Evolutionary conservation across 2,888 invertebrate species (phyloP).

Genomic region (Scaptomyza polygonia): DNA sequence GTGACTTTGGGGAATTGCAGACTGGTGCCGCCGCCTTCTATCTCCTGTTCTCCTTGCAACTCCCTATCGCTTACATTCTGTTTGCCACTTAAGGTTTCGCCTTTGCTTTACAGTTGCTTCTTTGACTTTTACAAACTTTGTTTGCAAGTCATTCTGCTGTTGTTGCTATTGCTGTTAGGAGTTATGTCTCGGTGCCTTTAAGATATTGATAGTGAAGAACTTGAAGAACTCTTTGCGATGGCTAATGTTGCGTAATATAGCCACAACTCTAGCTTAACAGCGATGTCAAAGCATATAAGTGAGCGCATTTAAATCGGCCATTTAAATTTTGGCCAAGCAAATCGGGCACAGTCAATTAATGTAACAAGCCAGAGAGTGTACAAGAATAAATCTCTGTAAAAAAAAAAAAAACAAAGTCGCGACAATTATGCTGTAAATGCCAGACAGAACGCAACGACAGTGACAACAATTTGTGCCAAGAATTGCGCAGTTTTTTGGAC

Average conservation of each 20-base stretch:
- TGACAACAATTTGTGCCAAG: slow-evolving; percentile 4
- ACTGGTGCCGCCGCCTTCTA: slow-evolving; percentile 11
- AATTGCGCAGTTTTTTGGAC: slow-evolving; percentile 45
- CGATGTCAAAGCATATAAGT: neutral
- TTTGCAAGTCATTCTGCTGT: slow-evolving; percentile 56
- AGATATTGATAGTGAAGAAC: slow-evolving; percentile 70
- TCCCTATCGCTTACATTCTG: slow-evolving; percentile 22
- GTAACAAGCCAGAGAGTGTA: slow-evolving; percentile 35
- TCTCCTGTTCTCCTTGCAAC: slow-evolving; percentile 4
- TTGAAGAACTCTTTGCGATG: slow-evolving; percentile 61
- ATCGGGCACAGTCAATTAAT: slow-evolving; percentile 41
- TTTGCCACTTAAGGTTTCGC: slow-evolving; percentile 57
- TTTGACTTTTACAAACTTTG: slow-evolving; percentile 76
- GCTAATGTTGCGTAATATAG: slow-evolving; percentile 71
- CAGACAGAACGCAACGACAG: neutral
- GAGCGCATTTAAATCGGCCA: no score
- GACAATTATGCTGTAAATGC: slow-evolving; percentile 22
- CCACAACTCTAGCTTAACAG: slow-evolving; percentile 9
- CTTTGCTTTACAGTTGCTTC: slow-evolving; percentile 59
- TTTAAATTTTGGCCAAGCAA: slow-evolving; percentile 31
- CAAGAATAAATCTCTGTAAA: neutral
- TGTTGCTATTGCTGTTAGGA: slow-evolving; percentile 48
- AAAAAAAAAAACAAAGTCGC: slow-evolving; percentile 11
- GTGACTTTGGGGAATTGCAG: slow-evolving; percentile 75
- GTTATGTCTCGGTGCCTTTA: slow-evolving; percentile 53